Base-by-base conservation (phyloP, 2,888 invertebrate species). In the Spialia ferax region DNA sequence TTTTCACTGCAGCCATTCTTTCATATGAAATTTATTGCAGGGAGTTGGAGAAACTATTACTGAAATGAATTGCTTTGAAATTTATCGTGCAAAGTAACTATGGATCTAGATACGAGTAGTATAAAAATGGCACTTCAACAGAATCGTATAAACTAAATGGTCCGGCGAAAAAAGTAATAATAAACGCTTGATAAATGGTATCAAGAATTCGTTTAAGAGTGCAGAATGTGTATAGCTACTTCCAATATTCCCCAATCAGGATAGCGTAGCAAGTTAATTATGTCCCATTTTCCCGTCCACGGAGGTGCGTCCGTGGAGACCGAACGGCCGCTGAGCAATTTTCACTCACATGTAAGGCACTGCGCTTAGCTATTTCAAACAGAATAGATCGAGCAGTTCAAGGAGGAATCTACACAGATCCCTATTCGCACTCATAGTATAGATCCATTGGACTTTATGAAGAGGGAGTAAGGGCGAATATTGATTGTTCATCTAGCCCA, bases 251-350 rank as follows among this genome's bases (percentile, higher is more conserved):
- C 50, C 42, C 50, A 35, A 35, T 29, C 45, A 48, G 20, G 10
- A 11, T 42, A 52, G 54, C 20, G 23, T 13, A n/a, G 38, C 65
- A 70, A 76, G 71, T 73, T 74, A 73, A 74, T 76, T 76, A 74
- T 69, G 69, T 71, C 72, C 71, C 70, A 70, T 74, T 74, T 74
- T 71, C 70, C 73, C 50, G 52, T 52, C 20, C 52, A 23, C 52
- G 11, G 61, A 8, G 52, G 26, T 22, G 32, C 32, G 69, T 69
- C 75, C 74, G 66, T 23, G 38, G 75, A 73, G 75, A 74, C 73
- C 29, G 74, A 56, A 68, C 61, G 66, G 57, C 54, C 63, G 68
- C 70, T 73, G 64, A 68, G 65, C 74, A 70, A 76, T 76, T 73
- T 73, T 72, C 64, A 71, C 68, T 76, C 71, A 68, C 62, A 73